Evolutionary conservation across 2,113 vertebrate species (phyloP).

Genomic region (Halcyon malimbica): DNA sequence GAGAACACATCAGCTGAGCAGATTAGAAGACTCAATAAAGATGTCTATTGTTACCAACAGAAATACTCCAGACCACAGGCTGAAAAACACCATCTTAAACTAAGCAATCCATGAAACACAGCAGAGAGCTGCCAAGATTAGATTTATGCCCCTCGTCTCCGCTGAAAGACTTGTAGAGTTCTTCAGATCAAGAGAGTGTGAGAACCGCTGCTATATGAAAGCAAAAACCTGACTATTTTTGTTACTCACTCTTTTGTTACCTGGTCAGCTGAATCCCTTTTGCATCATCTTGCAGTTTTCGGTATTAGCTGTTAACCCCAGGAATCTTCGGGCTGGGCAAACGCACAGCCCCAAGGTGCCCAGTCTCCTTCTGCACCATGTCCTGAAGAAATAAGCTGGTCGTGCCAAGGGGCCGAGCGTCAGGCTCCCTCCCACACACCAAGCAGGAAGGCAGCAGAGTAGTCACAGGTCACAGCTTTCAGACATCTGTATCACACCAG

Average conservation of each 20-base stretch:
- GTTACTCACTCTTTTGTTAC: conserved; percentile 16
- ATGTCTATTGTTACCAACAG: neutral
- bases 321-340: neutral
- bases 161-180: neutral
- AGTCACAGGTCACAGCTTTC: rapidly evolving
- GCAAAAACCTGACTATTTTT: neutral
- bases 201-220: neutral
- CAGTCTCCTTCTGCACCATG: rapidly evolving
- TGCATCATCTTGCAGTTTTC: neutral
- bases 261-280: conserved; percentile 1
- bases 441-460: neutral
- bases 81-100: conserved; percentile 27
- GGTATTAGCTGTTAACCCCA: neutral
- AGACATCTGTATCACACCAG: neutral
- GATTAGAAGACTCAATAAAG: conserved; percentile 18
- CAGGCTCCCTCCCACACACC: rapidly evolving
- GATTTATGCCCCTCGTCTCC: neutral
- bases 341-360: neutral
- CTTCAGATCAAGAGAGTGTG: neutral
- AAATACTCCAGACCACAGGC: conserved; percentile 3
- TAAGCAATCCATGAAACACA: neutral
- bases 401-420: neutral
- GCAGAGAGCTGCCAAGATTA: neutral
- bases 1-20: neutral
- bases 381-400: neutral